Conservation (phyloP, 2,113 vertebrate genomes). For the Bagarius yarrelli region DNA sequence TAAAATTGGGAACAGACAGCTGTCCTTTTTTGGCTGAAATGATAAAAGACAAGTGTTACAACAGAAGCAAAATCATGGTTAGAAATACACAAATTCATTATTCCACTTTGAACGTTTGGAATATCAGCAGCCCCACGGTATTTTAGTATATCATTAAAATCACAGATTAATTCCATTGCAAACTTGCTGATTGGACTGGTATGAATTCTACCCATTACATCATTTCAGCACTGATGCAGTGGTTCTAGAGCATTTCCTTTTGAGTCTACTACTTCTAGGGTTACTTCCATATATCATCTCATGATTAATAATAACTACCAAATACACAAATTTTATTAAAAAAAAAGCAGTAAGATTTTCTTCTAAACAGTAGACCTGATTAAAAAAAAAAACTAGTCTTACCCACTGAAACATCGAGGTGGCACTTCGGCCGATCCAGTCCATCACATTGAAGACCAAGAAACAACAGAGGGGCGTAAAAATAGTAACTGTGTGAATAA, state of each 20-base stretch:
- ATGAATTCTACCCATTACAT: too few species aligned
- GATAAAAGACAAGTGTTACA: neutral
- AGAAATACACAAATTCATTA: neutral
- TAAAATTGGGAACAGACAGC: slow-evolving; percentile 69
- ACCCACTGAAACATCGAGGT: slow-evolving; percentile 83
- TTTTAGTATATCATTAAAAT: neutral
- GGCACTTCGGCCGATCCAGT: slow-evolving; percentile 80
- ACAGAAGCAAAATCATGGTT: neutral
- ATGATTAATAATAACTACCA: too few species aligned
- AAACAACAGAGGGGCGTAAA: slow-evolving; percentile 88
- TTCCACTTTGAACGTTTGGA: neutral
- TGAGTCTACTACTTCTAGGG: too few species aligned
- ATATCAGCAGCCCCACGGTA: neutral
- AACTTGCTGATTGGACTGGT: too few species aligned
- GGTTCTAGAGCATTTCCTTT: too few species aligned
- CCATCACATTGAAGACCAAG: slow-evolving; percentile 83
- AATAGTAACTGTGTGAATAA: slow-evolving; percentile 67
- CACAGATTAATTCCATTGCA: neutral
- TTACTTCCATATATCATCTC: too few species aligned
- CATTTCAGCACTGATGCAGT: too few species aligned
- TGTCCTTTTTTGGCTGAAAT: slow-evolving; percentile 57
- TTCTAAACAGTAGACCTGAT: neutral
- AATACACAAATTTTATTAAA: too few species aligned
- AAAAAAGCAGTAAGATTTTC: neutral
- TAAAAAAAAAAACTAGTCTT: slow-evolving; percentile 54